Conservation (phyloP, 2,888 invertebrate genomes). For the Neoitamus cyanurus region DNA sequence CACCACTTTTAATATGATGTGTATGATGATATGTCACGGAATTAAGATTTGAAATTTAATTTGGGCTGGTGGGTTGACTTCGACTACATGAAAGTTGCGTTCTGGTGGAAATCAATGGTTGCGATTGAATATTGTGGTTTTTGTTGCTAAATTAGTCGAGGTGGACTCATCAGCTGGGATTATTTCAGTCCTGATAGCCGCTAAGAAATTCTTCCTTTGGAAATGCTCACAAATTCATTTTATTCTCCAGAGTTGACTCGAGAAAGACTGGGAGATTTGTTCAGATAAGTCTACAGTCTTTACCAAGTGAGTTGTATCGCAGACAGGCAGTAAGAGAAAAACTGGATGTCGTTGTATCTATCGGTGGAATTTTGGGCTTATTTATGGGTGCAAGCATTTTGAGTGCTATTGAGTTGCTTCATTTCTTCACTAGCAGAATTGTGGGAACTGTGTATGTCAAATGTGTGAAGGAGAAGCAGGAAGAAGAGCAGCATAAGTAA, state of each 20-base stretch:
- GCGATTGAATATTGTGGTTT: background rate
- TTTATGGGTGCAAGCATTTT: conserved; percentile 73
- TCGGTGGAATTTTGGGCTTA: conserved; percentile 71
- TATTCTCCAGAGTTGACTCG: background rate
- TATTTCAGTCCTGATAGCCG: background rate
- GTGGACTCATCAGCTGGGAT: background rate
- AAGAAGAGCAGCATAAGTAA: background rate
- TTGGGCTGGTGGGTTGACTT: no score
- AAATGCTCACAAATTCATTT: background rate
- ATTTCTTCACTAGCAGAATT: conserved; percentile 66
- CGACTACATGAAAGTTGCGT: no score
- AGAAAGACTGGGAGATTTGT: background rate
- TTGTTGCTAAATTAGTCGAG: background rate
- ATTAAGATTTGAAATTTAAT: no score
- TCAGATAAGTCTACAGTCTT: conserved; percentile 56
- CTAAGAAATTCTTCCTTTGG: background rate
- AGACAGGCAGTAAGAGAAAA: conserved; percentile 67
- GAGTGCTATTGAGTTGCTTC: conserved; percentile 71
- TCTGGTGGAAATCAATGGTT: no score
- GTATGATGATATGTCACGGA: no score
- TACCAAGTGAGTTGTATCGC: conserved; percentile 66
- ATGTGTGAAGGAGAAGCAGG: background rate
- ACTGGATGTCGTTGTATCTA: conserved; percentile 68
- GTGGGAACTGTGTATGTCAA: background rate
- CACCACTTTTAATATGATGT: no score